These are phyloP conservation scores for Origma solitaria DNA, from an alignment of 2,113 vertebrate species.

Conservation along the genomic window DNA sequence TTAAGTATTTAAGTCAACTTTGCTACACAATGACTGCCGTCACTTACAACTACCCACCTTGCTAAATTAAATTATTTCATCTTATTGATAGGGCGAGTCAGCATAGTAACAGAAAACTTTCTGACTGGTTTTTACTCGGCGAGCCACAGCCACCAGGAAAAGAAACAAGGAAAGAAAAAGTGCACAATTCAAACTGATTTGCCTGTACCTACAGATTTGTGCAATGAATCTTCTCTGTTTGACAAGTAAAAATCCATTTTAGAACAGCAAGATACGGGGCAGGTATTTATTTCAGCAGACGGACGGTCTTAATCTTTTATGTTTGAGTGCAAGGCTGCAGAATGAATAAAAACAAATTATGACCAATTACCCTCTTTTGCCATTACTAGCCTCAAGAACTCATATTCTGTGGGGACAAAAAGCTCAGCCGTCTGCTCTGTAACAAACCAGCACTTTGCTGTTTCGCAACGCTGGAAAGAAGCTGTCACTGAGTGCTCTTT, in stretches of 20 bases:
- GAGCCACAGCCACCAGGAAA: neutral
- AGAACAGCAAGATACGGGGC: neutral
- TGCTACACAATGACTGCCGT: neutral
- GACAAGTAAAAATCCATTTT: neutral
- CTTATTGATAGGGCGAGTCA: neutral
- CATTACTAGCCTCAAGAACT: neutral
- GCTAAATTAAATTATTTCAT: conserved; percentile 20
- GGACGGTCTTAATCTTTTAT: neutral
- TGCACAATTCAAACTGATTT: neutral
- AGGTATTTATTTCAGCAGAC: neutral
- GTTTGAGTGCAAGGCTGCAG: neutral
- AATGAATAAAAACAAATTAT: conserved; percentile 23
- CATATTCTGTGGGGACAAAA: neutral
- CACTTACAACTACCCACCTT: neutral
- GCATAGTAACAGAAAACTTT: neutral
- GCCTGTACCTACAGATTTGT: neutral
- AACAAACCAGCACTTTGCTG: neutral
- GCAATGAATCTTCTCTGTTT: neutral
- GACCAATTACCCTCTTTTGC: conserved; percentile 32
- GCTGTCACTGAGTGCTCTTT: neutral
- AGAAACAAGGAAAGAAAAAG: neutral
- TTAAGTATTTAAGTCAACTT: neutral
- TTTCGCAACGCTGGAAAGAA: neutral
- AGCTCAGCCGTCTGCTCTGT: neutral
- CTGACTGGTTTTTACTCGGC: neutral